Conservation (phyloP, 2,888 invertebrate species). For the Polymixis flavicincta region DNA sequence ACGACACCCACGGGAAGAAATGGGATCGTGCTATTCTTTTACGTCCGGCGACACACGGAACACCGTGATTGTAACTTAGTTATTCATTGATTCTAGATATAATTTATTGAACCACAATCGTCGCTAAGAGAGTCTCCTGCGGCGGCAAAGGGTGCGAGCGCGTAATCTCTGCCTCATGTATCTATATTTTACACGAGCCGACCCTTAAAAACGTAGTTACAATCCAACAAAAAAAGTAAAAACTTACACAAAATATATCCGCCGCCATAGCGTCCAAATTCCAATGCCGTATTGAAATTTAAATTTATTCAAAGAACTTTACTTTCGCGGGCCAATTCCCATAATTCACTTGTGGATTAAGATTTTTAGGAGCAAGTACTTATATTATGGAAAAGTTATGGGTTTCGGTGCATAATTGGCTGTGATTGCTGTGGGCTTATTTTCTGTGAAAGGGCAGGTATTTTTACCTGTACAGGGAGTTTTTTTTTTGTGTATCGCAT, state of each 20-base stretch:
- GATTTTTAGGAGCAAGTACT: constrained; percentile 22
- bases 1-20: too few relatives aligned
- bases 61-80: too few relatives aligned
- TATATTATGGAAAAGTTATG: constrained; percentile 16
- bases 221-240: not conserved
- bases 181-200: too few relatives aligned
- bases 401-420: not conserved
- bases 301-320: constrained; percentile 48
- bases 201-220: too few relatives aligned
- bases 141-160: too few relatives aligned
- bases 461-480: not conserved
- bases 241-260: constrained; percentile 11
- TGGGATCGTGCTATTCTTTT: too few relatives aligned
- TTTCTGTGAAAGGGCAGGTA: not conserved
- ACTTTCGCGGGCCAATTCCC: constrained; percentile 8
- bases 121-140: too few relatives aligned
- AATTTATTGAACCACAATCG: too few relatives aligned
- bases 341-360: constrained; percentile 50
- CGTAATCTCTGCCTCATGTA: too few relatives aligned
- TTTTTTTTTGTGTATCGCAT: too few relatives aligned
- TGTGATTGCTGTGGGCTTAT: not conserved
- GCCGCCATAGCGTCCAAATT: not conserved
- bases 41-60: too few relatives aligned
- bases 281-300: constrained; percentile 41
- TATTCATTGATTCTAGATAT: too few relatives aligned